phyloP scores from a whole-genome alignment of 92 coral and sea anemone genomes.

The Phenganax subtilis region DNA sequence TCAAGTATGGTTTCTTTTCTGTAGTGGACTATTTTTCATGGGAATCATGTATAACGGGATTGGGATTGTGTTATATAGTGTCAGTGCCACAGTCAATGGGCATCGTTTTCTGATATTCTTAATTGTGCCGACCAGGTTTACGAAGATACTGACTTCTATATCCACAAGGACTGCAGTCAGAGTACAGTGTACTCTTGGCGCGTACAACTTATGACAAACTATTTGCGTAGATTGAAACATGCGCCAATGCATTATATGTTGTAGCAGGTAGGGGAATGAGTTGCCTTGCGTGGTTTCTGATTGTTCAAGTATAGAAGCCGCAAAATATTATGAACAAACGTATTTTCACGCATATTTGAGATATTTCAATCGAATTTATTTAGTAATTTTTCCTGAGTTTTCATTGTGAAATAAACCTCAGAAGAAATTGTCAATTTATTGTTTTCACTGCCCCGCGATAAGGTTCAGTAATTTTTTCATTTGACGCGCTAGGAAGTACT shows the following conservation, averaged over 20 bases:
- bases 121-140: too few species aligned
- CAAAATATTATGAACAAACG: not conserved
- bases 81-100: too few species aligned
- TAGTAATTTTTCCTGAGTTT: not conserved
- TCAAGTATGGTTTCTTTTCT: too few species aligned
- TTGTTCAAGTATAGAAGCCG: conserved; percentile 1
- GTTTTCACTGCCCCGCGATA: not conserved
- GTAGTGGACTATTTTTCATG: too few species aligned
- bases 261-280: not conserved
- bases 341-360: not conserved
- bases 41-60: too few species aligned
- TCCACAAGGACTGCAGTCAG: too few species aligned
- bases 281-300: not conserved
- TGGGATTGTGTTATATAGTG: too few species aligned
- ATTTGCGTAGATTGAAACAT: not conserved
- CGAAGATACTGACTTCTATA: too few species aligned
- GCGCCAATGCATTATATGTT: not conserved
- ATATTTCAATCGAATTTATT: not conserved
- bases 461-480: not conserved
- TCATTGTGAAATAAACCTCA: not conserved
- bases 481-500: not conserved
- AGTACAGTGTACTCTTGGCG: too few species aligned
- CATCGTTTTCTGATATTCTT: too few species aligned
- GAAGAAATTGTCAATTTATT: not conserved
- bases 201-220: not conserved